A percentile compares a stretch with the other conserved stretches of the same genome.
Evolutionary conservation across 2,113 vertebrate species (phyloP).

Genomic region (Gambusia affinis): DNA sequence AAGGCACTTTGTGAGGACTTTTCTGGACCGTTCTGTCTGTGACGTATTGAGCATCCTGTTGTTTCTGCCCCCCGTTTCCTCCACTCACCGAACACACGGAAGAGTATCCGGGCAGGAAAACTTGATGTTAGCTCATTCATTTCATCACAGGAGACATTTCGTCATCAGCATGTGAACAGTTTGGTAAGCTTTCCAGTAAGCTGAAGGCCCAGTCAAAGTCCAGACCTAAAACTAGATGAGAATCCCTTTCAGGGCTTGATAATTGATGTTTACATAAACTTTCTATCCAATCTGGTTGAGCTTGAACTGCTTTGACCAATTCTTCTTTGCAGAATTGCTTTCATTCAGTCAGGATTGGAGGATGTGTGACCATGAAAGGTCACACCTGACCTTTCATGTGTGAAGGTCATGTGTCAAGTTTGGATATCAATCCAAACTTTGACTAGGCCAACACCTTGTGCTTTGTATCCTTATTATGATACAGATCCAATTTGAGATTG

Average conservation of each 20-base stretch:
- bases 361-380: not conserved
- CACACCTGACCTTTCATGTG: too few species aligned
- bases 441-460: not conserved
- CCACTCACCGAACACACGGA: constrained; percentile 63
- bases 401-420: too few species aligned
- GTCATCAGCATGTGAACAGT: constrained; percentile 15
- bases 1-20: constrained; percentile 25
- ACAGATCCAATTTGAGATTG: not conserved
- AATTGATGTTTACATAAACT: not conserved
- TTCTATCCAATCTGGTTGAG: not conserved
- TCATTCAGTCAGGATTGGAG: not conserved
- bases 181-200: not conserved
- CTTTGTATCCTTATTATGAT: not conserved
- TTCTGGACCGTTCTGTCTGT: constrained; percentile 45
- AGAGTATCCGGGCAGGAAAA: constrained; percentile 79
- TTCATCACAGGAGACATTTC: constrained; percentile 20
- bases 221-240: not conserved
- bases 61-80: constrained; percentile 66
- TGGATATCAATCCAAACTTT: not conserved
- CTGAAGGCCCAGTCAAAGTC: not conserved
- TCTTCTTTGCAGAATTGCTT: not conserved
- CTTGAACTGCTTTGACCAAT: not conserved
- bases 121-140: constrained; percentile 52
- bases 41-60: constrained; percentile 74
- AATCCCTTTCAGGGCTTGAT: not conserved